Percentiles rank a stretch among this genome's conserved stretches.
phyloP scores from a whole-genome alignment of 1,140 invertebrate genomes.

The Cotesia chilonis region DNA sequence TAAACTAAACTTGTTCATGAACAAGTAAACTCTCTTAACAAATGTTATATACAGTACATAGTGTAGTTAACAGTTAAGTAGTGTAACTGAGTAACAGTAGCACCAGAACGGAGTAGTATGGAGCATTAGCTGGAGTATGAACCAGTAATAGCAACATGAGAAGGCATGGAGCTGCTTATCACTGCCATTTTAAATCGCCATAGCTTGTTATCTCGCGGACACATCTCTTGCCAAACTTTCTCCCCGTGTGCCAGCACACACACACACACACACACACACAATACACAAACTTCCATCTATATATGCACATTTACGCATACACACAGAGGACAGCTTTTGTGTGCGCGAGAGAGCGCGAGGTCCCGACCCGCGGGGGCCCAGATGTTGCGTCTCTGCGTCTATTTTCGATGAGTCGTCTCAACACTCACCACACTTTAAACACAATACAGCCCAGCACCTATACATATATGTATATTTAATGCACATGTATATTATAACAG shows the following conservation, averaged over 20 bases:
- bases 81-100: background rate
- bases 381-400: constrained; percentile 57
- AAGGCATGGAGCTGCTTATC: constrained; percentile 50
- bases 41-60: no score
- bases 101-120: background rate
- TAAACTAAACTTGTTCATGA: no score
- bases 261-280: constrained; percentile 13
- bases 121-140: background rate
- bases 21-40: no score
- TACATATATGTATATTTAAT: no score
- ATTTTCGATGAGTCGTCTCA: constrained; percentile 43
- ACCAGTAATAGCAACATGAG: background rate
- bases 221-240: constrained; percentile 67
- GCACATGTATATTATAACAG: no score
- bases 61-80: constrained; percentile 3
- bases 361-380: constrained; percentile 42
- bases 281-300: background rate
- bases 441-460: no score
- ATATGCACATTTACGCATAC: constrained; percentile 12
- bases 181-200: constrained; percentile 62
- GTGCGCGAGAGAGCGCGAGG: constrained; percentile 31
- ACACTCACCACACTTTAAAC: no score
- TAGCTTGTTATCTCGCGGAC: constrained; percentile 61
- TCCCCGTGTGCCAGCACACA: constrained; percentile 49
- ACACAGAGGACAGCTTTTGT: background rate